These are phyloP conservation scores for Charanyca ferruginea DNA, from an alignment of 2,888 invertebrate genomes.

Conservation along the genomic window DNA sequence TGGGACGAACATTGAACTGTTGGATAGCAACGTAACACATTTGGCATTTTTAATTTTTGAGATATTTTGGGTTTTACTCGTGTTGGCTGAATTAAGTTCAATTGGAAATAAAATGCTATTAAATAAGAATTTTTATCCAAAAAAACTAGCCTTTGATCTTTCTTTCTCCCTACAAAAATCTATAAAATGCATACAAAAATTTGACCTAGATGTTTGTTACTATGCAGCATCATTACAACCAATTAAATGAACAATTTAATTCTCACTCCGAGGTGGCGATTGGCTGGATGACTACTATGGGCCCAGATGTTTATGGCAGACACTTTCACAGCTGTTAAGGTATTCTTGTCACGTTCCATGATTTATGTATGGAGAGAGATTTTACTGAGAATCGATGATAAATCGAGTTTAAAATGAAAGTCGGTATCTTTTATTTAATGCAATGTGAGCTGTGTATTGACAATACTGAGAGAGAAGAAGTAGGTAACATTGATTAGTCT, in stretches of 20 bases:
- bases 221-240: not conserved
- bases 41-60: no score
- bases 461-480: not conserved
- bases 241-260: conserved; percentile 14
- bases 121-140: no score
- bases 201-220: not conserved
- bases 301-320: conserved; percentile 32
- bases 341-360: conserved; percentile 43
- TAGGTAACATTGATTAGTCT: not conserved
- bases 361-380: conserved; percentile 55
- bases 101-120: no score
- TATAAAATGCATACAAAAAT: no score
- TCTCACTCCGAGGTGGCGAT: conserved; percentile 10
- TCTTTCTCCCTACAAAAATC: no score
- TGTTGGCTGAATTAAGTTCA: no score
- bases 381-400: conserved; percentile 42
- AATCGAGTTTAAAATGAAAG: conserved; percentile 48
- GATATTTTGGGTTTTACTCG: no score
- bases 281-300: conserved; percentile 26
- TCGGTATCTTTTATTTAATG: conserved; percentile 26
- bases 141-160: not conserved
- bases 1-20: no score
- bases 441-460: not conserved
- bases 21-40: no score
- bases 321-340: conserved; percentile 27